These are phyloP conservation scores for Megaceryle alcyon DNA, from an alignment of 2,797 vertebrate species.

Conservation along the genomic window DNA sequence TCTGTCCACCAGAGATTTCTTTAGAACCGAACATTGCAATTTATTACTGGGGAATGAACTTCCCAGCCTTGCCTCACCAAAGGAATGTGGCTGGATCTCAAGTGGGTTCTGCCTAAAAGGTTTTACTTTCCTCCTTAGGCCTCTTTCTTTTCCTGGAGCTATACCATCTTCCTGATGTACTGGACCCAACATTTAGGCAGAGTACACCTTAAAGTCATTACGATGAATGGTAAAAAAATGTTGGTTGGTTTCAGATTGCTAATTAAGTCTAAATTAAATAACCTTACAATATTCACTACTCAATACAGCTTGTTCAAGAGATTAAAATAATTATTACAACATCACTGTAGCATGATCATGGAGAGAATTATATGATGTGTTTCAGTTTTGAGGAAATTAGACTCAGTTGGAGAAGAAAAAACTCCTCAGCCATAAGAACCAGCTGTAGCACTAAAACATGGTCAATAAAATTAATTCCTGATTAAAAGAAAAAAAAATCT, in stretches of 20 bases:
- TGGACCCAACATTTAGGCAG: not conserved
- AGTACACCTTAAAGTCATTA: not conserved
- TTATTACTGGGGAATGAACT: not conserved
- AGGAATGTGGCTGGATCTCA: not conserved
- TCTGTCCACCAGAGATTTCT: not conserved
- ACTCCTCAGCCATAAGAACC: not conserved
- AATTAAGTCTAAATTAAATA: not conserved
- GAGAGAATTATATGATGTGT: not conserved
- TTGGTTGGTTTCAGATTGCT: not conserved
- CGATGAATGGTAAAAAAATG: not conserved
- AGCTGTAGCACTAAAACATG: not conserved
- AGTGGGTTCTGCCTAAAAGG: not conserved
- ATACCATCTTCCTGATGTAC: not conserved
- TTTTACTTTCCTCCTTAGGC: not conserved
- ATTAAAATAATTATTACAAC: constrained; percentile 27
- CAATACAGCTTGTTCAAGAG: not conserved
- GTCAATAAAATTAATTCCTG: not conserved
- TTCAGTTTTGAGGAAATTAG: constrained; percentile 49
- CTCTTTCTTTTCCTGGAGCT: not conserved
- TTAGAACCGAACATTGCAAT: not conserved
- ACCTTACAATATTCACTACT: not conserved
- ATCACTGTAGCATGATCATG: not conserved
- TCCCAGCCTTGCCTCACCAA: not conserved
- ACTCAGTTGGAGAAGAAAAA: not conserved
- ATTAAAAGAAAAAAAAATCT: not conserved